Conservation (phyloP, 2,888 invertebrate genomes). For the Geotrupes spiniger region DNA sequence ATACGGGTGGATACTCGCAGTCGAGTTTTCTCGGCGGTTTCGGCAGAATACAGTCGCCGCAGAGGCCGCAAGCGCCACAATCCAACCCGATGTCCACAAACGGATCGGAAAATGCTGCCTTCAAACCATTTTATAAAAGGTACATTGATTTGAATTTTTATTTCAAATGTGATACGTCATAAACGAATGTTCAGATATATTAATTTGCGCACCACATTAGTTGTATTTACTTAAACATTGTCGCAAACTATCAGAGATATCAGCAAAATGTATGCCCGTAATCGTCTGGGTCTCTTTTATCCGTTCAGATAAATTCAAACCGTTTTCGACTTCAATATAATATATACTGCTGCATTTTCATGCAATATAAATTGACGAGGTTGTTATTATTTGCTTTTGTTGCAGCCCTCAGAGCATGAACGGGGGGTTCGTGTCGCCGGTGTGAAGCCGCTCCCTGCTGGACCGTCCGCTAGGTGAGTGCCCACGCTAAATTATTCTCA, state of each 20-base stretch:
- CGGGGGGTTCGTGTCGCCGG: constrained; percentile 73
- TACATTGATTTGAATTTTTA: too few relatives aligned
- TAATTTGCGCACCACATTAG: too few relatives aligned
- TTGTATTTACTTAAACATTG: too few relatives aligned
- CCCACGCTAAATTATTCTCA: constrained; percentile 41
- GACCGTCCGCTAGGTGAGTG: constrained; percentile 38
- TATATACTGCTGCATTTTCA: too few relatives aligned
- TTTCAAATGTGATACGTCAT: too few relatives aligned
- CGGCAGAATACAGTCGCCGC: constrained; percentile 48
- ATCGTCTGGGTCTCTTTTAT: too few relatives aligned
- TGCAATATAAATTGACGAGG: too few relatives aligned
- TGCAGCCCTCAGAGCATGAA: constrained; percentile 70
- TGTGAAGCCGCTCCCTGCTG: constrained; percentile 57
- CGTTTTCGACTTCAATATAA: too few relatives aligned
- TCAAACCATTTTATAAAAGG: constrained; percentile 91
- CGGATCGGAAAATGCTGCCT: constrained; percentile 58
- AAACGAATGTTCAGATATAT: too few relatives aligned
- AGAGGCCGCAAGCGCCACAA: constrained; percentile 49
- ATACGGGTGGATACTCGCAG: constrained; percentile 57
- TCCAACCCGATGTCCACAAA: constrained; percentile 40
- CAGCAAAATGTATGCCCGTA: too few relatives aligned
- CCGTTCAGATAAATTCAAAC: too few relatives aligned
- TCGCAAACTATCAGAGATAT: too few relatives aligned
- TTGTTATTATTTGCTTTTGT: constrained; percentile 41
- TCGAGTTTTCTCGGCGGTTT: constrained; percentile 50